These are phyloP conservation scores for Myotis findleyi DNA, from an alignment of 2,797 vertebrate species.

Conservation along the genomic window DNA sequence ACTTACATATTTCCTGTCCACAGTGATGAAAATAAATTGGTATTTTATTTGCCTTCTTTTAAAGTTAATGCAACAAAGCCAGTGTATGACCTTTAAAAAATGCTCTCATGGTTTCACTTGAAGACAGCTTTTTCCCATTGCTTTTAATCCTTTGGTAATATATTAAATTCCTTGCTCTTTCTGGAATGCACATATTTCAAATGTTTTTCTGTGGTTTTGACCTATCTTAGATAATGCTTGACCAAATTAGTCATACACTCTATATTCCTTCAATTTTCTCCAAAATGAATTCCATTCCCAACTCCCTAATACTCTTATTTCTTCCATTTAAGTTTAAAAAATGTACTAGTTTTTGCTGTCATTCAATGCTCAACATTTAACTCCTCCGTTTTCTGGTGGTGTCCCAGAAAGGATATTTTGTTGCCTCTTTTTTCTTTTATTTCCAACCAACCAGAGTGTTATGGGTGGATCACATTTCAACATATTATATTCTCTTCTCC, in stretches of 20 bases:
- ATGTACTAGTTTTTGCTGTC: neutral
- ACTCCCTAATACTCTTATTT: neutral
- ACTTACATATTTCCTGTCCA: neutral
- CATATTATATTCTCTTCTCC: neutral
- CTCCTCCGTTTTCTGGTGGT: neutral
- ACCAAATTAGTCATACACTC: conserved; percentile 2
- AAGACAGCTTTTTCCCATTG: neutral
- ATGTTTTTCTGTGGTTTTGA: neutral
- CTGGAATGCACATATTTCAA: neutral
- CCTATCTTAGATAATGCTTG: conserved; percentile 20
- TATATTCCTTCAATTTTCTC: conserved; percentile 33
- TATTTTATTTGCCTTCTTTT: conserved; percentile 55
- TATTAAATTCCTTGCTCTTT: neutral
- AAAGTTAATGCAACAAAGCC: neutral
- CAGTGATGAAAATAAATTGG: conserved; percentile 32
- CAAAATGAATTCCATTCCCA: conserved; percentile 30
- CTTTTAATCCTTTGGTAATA: conserved; percentile 23
- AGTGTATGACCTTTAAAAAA: conserved; percentile 1
- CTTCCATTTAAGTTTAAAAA: neutral
- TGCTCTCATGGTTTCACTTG: neutral
- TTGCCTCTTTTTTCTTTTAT: neutral
- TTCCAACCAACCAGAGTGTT: neutral
- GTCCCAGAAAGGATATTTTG: neutral
- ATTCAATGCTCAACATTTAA: neutral
- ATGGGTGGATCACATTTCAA: neutral